phyloP scores from a whole-genome alignment of 1,140 invertebrate species.

The Archivesica marissinica region DNA sequence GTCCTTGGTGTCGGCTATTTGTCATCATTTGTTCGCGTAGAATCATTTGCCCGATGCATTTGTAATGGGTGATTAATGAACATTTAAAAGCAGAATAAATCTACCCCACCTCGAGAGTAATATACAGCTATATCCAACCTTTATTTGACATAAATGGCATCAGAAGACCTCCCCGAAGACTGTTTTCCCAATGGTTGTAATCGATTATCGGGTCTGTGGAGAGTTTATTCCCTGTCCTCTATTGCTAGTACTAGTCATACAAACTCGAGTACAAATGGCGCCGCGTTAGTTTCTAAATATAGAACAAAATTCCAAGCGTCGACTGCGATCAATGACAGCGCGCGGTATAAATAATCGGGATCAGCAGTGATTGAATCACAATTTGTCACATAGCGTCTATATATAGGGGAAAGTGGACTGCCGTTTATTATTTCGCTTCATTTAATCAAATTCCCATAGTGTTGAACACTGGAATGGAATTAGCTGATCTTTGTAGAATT shows the following conservation, averaged over 20 bases:
- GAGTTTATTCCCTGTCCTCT: neutral
- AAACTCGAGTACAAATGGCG: neutral
- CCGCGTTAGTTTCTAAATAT: neutral
- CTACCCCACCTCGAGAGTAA: neutral
- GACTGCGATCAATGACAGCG: neutral
- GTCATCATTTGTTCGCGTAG: no score
- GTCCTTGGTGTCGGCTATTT: neutral
- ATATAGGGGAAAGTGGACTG: neutral
- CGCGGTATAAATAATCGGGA: neutral
- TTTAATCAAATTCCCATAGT: neutral
- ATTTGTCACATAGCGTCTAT: slow-evolving; percentile 14
- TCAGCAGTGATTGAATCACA: neutral
- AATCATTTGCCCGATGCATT: neutral
- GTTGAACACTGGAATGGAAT: slow-evolving; percentile 45
- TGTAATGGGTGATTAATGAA: neutral
- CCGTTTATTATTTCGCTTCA: neutral
- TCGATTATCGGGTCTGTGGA: neutral
- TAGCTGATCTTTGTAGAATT: slow-evolving; percentile 49
- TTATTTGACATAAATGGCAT: neutral
- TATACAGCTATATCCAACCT: neutral
- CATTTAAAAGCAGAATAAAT: neutral
- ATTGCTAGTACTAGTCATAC: neutral
- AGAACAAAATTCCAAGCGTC: neutral
- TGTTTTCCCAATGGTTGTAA: neutral
- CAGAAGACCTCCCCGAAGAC: slow-evolving; percentile 1